Evolutionary conservation across 2,888 invertebrate genomes (phyloP).

Genomic region (Netelia inedita): DNA sequence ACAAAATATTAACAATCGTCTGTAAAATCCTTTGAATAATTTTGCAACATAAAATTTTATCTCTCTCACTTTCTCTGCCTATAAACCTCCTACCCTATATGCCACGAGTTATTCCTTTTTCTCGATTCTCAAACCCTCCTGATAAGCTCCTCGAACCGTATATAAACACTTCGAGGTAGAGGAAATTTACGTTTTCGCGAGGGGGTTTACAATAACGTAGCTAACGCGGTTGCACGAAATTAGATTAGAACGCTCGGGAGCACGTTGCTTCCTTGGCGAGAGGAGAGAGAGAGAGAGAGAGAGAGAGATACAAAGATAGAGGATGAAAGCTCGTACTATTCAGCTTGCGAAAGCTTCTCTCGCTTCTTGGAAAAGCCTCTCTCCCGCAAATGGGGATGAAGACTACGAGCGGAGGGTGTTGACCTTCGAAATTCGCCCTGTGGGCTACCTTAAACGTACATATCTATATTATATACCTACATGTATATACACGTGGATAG

Average conservation of each 20-base stretch:
- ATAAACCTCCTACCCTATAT: no score
- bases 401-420: slow-evolving; percentile 46
- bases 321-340: slow-evolving; percentile 32
- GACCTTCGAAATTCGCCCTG: slow-evolving; percentile 67
- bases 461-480: background rate
- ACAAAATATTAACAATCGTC: no score
- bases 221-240: slow-evolving; percentile 66
- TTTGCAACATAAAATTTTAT: no score
- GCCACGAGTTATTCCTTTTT: slow-evolving; percentile 4
- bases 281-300: slow-evolving; percentile 1
- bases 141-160: slow-evolving; percentile 10
- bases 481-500: background rate
- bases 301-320: slow-evolving; percentile 23
- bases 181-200: slow-evolving; percentile 61
- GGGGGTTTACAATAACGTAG: slow-evolving; percentile 67
- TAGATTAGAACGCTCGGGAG: slow-evolving; percentile 67
- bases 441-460: slow-evolving; percentile 47
- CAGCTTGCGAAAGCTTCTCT: slow-evolving; percentile 23
- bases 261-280: slow-evolving; percentile 31
- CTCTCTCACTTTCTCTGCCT: no score
- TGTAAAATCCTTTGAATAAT: no score
- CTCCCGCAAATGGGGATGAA: background rate
- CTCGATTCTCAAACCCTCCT: background rate
- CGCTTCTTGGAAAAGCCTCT: slow-evolving; percentile 46
- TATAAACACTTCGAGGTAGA: slow-evolving; percentile 42